Conservation (phyloP, 1,140 invertebrate species). For the Campoletis sonorensis region DNA sequence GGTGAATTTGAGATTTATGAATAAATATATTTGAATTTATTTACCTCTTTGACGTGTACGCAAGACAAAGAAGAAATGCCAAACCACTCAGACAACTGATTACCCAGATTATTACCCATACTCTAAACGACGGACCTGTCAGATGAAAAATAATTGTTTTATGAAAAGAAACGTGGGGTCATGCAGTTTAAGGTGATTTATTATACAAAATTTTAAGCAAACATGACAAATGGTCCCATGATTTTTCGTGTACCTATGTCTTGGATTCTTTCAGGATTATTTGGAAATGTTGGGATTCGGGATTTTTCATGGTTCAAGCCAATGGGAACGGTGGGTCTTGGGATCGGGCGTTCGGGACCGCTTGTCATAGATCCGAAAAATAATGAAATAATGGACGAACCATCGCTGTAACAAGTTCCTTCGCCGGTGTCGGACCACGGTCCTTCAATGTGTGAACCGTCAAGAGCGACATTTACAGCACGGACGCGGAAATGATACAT, state of each 20-base stretch:
- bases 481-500: constrained; percentile 70
- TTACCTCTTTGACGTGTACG: constrained; percentile 72
- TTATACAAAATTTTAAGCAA: background rate
- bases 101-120: constrained; percentile 69
- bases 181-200: background rate
- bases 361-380: background rate
- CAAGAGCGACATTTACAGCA: constrained; percentile 71
- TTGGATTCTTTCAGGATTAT: too few relatives aligned
- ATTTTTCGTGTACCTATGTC: too few relatives aligned
- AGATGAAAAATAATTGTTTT: background rate
- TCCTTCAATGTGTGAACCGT: constrained; percentile 67
- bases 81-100: constrained; percentile 62
- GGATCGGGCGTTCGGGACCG: background rate
- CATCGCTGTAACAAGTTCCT: constrained; percentile 71
- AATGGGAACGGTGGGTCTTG: too few relatives aligned
- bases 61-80: constrained; percentile 64
- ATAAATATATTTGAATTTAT: constrained; percentile 18
- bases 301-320: too few relatives aligned
- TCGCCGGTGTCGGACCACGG: constrained; percentile 74
- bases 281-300: too few relatives aligned
- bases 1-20: background rate
- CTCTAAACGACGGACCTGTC: constrained; percentile 62
- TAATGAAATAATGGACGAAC: constrained; percentile 55
- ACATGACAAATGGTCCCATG: constrained; percentile 16
- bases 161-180: background rate